Conservation (phyloP, 35 echinoderm and acorn worm genomes). For the Ptychodera flava region DNA sequence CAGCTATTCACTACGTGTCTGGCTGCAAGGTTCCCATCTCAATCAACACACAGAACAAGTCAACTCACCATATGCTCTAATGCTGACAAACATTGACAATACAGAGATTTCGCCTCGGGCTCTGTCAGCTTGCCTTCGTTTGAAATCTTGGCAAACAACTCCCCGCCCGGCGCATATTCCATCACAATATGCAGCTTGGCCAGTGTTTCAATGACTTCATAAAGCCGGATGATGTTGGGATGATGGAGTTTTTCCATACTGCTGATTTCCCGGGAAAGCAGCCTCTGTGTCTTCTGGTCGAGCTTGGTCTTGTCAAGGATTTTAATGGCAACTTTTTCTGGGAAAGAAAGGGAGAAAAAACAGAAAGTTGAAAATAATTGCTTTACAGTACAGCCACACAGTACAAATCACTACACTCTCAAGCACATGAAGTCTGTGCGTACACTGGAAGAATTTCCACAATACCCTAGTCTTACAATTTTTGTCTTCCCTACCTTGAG, state of each 20-base stretch:
- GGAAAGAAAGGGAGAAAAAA: conserved; percentile 9
- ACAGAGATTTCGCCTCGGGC: conserved; percentile 72
- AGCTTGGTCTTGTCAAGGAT: conserved; percentile 98
- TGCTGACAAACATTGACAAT: conserved; percentile 72
- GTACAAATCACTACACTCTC: too few species aligned
- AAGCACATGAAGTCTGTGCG: too few species aligned
- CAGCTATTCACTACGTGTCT: too few species aligned
- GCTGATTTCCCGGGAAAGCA: conserved; percentile 90
- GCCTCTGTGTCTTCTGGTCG: conserved; percentile 94
- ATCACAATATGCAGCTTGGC: conserved; percentile 96
- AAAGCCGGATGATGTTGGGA: conserved; percentile 95
- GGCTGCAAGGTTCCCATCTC: too few species aligned
- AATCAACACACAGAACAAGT: too few species aligned
- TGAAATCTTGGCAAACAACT: conserved; percentile 96
- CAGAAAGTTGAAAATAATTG: background rate
- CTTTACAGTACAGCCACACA: too few species aligned
- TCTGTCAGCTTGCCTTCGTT: conserved; percentile 94
- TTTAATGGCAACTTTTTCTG: conserved; percentile 99
- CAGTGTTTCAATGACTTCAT: conserved; percentile 94
- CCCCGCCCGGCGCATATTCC: conserved; percentile 95
- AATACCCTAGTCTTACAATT: too few species aligned
- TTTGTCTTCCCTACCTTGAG: too few species aligned
- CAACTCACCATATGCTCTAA: conserved; percentile 90
- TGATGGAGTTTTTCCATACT: conserved; percentile 98
- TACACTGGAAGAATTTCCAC: too few species aligned